Conservation (phyloP, 2,797 vertebrate species). For the Huso huso region DNA sequence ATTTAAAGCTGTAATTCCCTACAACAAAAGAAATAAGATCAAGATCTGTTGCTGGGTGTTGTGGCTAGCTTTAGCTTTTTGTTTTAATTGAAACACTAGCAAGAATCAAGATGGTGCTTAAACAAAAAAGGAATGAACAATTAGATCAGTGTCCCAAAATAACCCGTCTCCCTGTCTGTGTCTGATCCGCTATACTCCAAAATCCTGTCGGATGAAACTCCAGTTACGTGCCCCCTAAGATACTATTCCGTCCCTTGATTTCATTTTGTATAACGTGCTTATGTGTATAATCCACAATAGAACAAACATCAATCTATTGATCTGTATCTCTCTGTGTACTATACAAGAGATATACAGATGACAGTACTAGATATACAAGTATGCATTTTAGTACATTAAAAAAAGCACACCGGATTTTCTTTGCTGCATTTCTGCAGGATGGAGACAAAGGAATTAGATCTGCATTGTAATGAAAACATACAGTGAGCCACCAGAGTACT, state of each 20-base stretch:
- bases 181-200: slow-evolving; percentile 6
- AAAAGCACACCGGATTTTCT: too few relatives aligned
- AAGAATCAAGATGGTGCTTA: slow-evolving; percentile 15
- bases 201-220: neutral
- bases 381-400: too few relatives aligned
- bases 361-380: too few relatives aligned
- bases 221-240: neutral
- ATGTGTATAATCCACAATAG: too few relatives aligned
- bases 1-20: slow-evolving; percentile 79
- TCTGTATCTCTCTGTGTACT: neutral
- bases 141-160: slow-evolving; percentile 18
- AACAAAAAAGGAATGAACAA: slow-evolving; percentile 20
- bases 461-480: too few relatives aligned
- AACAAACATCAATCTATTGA: neutral
- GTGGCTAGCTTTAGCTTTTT: slow-evolving; percentile 40
- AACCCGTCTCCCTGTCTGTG: slow-evolving; percentile 23
- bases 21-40: slow-evolving; percentile 71
- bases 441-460: too few relatives aligned
- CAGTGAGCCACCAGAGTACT: too few relatives aligned
- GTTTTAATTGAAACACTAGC: slow-evolving; percentile 32
- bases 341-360: too few relatives aligned
- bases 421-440: too few relatives aligned
- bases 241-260: neutral
- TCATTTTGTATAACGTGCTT: neutral
- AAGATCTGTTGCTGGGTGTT: slow-evolving; percentile 47